These are phyloP conservation scores for Drosophila serrata DNA, from an alignment of 1,140 invertebrate genomes.

Conservation along the genomic window DNA sequence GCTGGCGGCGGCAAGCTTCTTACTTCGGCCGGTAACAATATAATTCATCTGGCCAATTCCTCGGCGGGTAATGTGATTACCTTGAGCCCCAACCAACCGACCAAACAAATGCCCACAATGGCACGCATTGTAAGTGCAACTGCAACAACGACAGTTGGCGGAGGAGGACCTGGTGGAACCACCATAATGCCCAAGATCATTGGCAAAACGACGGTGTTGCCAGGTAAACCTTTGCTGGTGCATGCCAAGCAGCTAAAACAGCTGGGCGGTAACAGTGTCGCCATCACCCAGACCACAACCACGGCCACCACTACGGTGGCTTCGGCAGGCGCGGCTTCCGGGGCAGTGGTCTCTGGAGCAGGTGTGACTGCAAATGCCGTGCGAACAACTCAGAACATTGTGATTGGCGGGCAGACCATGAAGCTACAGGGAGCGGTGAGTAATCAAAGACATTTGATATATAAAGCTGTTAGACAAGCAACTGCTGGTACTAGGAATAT, in stretches of 20 bases:
- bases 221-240: slow-evolving; percentile 86
- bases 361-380: slow-evolving; percentile 7
- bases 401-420: slow-evolving; percentile 82
- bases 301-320: slow-evolving; percentile 22
- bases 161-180: not conserved
- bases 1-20: slow-evolving; percentile 31
- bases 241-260: slow-evolving; percentile 64
- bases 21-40: slow-evolving; percentile 48
- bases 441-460: not conserved
- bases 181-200: slow-evolving; percentile 63
- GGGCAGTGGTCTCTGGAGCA: slow-evolving; percentile 7
- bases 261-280: slow-evolving; percentile 40
- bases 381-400: slow-evolving; percentile 72
- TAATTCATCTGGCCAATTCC: slow-evolving; percentile 56
- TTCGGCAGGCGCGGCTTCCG: slow-evolving; percentile 3
- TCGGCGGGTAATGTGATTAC: slow-evolving; percentile 63
- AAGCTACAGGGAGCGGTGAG: slow-evolving; percentile 77
- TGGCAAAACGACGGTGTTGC: slow-evolving; percentile 72
- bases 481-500: no score
- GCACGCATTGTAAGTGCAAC: slow-evolving; percentile 81
- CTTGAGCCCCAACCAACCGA: slow-evolving; percentile 30
- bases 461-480: no score
- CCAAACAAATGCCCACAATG: slow-evolving; percentile 74
- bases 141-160: not conserved
- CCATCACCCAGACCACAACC: slow-evolving; percentile 18